A percentile compares a stretch with the other conserved stretches of the same genome.
Conservation (phyloP, 2,113 vertebrate genomes). For the Nyctibius bracteatus region DNA sequence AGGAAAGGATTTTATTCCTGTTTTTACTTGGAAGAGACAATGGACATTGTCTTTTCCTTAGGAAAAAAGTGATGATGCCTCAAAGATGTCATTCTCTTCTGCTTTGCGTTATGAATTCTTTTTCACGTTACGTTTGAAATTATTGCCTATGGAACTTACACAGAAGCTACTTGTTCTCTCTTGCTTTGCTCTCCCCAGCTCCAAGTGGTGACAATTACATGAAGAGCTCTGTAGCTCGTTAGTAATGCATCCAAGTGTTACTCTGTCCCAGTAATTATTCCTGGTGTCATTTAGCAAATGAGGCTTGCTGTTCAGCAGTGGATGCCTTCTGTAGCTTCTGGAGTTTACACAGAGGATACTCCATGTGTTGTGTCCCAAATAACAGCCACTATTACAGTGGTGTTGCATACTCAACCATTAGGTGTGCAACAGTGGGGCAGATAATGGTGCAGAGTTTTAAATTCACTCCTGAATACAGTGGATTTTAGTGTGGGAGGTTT, state of each 20-base stretch:
- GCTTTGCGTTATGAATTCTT: neutral
- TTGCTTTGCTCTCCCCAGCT: neutral
- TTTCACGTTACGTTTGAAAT: neutral
- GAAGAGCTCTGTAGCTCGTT: neutral
- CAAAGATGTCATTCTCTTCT: neutral
- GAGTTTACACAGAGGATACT: neutral
- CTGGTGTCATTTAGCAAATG: neutral
- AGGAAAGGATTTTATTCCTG: neutral
- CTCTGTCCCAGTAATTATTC: neutral
- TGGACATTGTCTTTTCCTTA: neutral
- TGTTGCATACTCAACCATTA: neutral
- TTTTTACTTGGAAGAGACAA: neutral
- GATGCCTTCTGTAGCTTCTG: neutral
- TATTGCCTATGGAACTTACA: neutral
- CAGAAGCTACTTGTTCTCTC: neutral
- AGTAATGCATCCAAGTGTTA: neutral
- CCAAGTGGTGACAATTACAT: neutral
- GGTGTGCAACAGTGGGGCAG: neutral
- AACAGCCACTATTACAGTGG: neutral
- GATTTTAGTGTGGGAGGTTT: neutral
- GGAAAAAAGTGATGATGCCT: neutral
- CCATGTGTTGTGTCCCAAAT: fast-evolving
- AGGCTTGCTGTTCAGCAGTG: neutral
- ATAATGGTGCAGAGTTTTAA: neutral
- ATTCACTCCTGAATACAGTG: neutral